Percentiles rank a stretch among this genome's conserved stretches.
Evolutionary conservation across 2,113 vertebrate species (phyloP).

Genomic region (Uria lomvia): DNA sequence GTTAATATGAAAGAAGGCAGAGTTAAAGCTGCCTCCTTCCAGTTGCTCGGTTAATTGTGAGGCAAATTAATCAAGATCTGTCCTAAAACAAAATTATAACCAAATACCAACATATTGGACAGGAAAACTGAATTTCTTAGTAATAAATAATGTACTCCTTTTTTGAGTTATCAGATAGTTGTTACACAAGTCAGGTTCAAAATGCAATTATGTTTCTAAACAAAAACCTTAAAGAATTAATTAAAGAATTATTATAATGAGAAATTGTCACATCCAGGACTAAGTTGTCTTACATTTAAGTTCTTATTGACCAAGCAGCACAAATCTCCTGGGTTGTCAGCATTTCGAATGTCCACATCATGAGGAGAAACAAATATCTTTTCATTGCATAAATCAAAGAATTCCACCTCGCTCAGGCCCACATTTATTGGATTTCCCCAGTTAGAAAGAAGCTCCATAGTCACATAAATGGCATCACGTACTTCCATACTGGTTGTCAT

Average conservation of each 20-base stretch:
- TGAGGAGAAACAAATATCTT: conserved; percentile 89
- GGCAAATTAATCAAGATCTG: not conserved
- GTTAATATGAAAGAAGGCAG: not conserved
- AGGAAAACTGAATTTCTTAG: not conserved
- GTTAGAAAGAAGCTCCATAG: conserved; percentile 94
- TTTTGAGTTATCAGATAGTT: not conserved
- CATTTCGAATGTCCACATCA: conserved; percentile 87
- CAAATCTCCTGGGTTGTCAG: conserved; percentile 80
- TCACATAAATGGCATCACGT: conserved; percentile 82
- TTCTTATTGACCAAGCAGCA: conserved; percentile 84
- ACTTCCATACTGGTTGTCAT: conserved; percentile 4
- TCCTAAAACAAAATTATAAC: not conserved
- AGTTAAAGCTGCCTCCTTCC: not conserved
- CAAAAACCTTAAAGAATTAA: not conserved
- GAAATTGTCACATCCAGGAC: not conserved
- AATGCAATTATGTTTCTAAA: not conserved
- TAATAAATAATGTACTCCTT: not conserved
- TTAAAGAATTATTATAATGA: not conserved
- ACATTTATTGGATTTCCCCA: conserved; percentile 84
- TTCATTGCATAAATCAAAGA: conserved; percentile 81
- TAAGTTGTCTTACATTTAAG: conserved; percentile 74
- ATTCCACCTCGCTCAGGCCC: conserved; percentile 90
- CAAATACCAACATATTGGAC: not conserved
- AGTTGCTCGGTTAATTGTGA: not conserved
- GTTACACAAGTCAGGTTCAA: not conserved